Conservation (phyloP, 2,113 vertebrate genomes). For the Zapus hudsonius region DNA sequence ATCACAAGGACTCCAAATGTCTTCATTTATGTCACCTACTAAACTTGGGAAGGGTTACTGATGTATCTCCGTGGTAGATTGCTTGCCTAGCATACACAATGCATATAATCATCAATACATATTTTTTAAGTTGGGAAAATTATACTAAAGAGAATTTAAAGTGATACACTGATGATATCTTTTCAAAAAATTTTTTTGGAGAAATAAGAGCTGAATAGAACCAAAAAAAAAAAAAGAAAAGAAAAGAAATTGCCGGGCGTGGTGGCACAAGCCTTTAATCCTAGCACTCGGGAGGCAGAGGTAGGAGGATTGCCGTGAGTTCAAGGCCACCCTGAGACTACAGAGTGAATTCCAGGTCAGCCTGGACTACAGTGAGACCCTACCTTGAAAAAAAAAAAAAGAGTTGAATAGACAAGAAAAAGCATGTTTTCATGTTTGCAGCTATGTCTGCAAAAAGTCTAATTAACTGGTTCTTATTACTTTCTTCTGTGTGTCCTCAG, state of each 20-base stretch:
- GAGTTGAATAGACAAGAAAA: background rate
- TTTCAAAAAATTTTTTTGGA: slow-evolving; percentile 10
- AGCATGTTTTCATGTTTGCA: background rate
- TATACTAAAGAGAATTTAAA: background rate
- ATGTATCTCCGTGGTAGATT: background rate
- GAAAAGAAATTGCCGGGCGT: too few relatives aligned
- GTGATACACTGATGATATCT: background rate
- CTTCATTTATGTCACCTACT: background rate
- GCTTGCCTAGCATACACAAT: background rate
- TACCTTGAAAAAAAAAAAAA: too few relatives aligned
- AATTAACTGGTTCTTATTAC: background rate
- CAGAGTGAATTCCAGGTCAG: too few relatives aligned
- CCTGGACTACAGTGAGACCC: too few relatives aligned
- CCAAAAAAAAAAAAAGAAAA: background rate
- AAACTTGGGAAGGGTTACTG: background rate
- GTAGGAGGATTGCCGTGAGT: too few relatives aligned
- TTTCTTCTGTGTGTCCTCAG: background rate
- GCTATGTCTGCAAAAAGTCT: background rate
- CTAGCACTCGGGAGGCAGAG: too few relatives aligned
- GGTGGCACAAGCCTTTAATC: too few relatives aligned
- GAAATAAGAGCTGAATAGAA: background rate
- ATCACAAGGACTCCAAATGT: background rate
- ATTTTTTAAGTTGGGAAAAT: background rate
- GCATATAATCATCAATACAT: background rate
- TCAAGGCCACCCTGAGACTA: too few relatives aligned